phyloP scores from a whole-genome alignment of 2,113 vertebrate genomes.

The Rhizomys pruinosus region DNA sequence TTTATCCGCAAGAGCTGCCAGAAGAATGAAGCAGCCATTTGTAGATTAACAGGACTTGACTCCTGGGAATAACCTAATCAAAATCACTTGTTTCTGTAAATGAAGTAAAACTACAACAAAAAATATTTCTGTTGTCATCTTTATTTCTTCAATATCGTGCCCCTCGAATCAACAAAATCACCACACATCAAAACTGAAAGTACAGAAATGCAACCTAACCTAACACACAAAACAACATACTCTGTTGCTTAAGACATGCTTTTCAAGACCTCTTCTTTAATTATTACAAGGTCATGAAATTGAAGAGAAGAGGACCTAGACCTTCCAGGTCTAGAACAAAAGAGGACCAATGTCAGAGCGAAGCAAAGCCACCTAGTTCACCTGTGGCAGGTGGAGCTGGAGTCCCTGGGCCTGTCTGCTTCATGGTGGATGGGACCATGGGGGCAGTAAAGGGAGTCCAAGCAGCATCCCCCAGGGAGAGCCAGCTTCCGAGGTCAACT shows the following conservation, averaged over 20 bases:
- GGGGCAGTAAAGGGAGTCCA: background rate
- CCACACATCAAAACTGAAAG: background rate
- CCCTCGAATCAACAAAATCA: background rate
- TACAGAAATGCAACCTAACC: background rate
- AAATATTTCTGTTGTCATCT: rapidly evolving
- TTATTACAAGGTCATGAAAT: no score
- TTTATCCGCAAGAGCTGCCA: background rate
- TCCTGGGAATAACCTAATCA: background rate
- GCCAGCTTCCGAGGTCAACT: no score
- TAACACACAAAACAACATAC: background rate
- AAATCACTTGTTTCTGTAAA: conserved; percentile 3
- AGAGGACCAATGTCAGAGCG: background rate
- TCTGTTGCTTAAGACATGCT: background rate
- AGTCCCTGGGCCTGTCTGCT: background rate
- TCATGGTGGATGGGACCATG: background rate
- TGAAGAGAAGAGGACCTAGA: background rate
- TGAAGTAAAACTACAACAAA: background rate
- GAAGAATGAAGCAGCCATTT: background rate
- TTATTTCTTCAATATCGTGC: background rate
- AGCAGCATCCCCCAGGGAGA: no score
- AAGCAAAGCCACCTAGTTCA: background rate
- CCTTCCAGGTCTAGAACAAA: background rate
- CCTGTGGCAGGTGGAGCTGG: background rate
- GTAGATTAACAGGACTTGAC: background rate
- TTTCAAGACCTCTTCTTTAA: no score